Evolutionary conservation across 2,888 invertebrate species (phyloP).

Genomic region (Nomada flava): DNA sequence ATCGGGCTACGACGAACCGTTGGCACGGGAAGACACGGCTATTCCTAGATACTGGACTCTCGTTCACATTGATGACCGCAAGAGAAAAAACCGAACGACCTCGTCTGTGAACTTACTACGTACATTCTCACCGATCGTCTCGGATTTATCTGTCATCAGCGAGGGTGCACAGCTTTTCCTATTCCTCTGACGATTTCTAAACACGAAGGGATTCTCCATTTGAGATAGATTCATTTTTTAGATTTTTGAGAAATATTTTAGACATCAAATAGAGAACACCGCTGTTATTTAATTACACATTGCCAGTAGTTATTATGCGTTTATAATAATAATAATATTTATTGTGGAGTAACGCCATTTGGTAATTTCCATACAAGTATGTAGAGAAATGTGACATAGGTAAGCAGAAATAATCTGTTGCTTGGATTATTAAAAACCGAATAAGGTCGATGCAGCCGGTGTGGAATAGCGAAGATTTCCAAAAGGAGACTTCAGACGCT

Average conservation of each 20-base stretch:
- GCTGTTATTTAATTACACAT: no score
- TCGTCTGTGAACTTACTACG: conserved; percentile 7
- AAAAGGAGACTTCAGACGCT: no score
- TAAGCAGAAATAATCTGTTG: no score
- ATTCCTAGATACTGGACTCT: neutral
- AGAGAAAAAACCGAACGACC: conserved; percentile 3
- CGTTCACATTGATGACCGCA: neutral
- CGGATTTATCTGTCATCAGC: neutral
- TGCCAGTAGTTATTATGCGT: no score
- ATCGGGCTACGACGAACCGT: neutral
- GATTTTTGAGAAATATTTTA: neutral
- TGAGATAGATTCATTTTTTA: neutral
- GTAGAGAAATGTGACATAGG: no score
- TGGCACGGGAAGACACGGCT: no score
- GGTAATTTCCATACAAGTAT: no score
- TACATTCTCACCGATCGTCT: neutral
- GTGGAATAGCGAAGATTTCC: no score
- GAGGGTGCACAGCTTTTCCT: neutral
- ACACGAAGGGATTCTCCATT: neutral
- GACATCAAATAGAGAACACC: neutral
- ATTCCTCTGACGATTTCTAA: neutral
- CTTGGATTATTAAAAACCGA: no score
- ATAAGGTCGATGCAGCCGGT: no score
- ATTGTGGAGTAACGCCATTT: no score
- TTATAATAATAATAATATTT: no score